These are phyloP conservation scores for Zosterops japonicus DNA, from an alignment of 2,113 vertebrate genomes.

Conservation along the genomic window DNA sequence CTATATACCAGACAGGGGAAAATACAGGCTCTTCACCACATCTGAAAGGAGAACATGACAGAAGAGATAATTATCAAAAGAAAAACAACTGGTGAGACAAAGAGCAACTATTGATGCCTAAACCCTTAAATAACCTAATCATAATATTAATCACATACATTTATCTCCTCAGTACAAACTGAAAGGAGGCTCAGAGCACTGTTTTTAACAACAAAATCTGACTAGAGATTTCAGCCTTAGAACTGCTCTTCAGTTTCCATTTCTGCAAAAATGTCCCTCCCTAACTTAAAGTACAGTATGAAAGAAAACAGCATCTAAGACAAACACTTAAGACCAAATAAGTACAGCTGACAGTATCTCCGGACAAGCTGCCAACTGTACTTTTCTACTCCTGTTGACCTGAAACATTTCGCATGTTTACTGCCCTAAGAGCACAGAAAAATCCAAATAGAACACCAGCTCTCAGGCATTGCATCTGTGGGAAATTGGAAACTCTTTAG, in stretches of 20 bases:
- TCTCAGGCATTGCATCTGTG: neutral
- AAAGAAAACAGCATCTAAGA: neutral
- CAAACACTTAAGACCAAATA: neutral
- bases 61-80: neutral
- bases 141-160: neutral
- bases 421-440: neutral
- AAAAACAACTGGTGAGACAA: neutral
- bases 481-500: neutral
- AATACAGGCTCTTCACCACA: slow-evolving; percentile 73
- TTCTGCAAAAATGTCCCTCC: neutral
- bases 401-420: neutral
- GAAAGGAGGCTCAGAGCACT: neutral
- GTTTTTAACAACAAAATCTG: neutral
- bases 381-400: neutral
- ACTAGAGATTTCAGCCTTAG: neutral
- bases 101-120: neutral
- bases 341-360: neutral
- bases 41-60: slow-evolving; percentile 49
- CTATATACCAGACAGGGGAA: slow-evolving; percentile 57
- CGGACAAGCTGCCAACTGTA: neutral
- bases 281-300: neutral
- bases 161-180: neutral
- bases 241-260: neutral
- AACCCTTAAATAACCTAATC: neutral
- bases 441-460: neutral